Base-by-base conservation (phyloP, 2,888 invertebrate species). In the Dromius quadrimaculatus region DNA sequence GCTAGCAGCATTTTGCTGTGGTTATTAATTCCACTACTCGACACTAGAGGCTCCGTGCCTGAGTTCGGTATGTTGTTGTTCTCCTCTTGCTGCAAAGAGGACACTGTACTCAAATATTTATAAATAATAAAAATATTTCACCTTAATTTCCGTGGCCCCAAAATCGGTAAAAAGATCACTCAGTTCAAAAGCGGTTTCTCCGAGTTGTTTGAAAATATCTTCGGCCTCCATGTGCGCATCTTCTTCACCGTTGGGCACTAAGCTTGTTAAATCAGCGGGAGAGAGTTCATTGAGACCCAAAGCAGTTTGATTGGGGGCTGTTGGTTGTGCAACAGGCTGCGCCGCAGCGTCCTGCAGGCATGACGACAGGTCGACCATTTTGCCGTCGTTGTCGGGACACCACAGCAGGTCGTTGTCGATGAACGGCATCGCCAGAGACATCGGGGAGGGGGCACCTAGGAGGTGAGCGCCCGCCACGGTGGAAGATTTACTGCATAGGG, bases 301-400 rank as follows among this genome's bases (percentile, higher is more conserved):
- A 1, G 17, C 22, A 13, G 41, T 11, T 8, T 22, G 76, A 8
- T 77, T 75, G 65, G 84, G 84, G 83, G 86, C 79, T 84, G 85
- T 63, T 84, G 85, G 71, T 11, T n/a, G 9, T 84, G 36, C 36
- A 82, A 77, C 23, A 11, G 43, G 62, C 2, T 19, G 17, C 59
- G 87, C 87, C 82, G 88, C 87, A 76, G 86, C 88, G 82, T 88
- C 88, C 89, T 92, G 92, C 80, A 95, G 88, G 85, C 94, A 94
- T 83, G 91, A 91, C 78, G 93, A 91, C 81, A 95, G 88, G 83
- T 95, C 95, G 80, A 94, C 94, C 90, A 95, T 94, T 84, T 94
- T 94, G 83, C 94, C 94, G 86, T 95, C 95, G 86, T 94, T 94
- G 87, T 95, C 95, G 81, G 94, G 93, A 87, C 94, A 93, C 95